Evolutionary conservation across 2,113 vertebrate species (phyloP), one percentile per base, ranked within the genome.

Genomic region (Osmerus eperlanus): DNA sequence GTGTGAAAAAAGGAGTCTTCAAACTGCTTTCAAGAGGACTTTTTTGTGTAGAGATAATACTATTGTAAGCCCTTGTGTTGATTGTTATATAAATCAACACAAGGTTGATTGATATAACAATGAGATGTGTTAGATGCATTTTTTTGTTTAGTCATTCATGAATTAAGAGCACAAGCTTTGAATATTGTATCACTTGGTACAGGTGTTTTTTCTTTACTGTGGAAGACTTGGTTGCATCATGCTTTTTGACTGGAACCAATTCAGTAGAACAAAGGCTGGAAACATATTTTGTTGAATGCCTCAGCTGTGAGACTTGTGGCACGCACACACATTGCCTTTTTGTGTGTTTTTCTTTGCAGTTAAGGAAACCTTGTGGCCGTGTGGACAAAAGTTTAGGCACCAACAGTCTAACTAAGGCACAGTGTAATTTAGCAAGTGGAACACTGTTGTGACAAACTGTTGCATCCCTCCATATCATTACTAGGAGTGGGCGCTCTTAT

Each of bases 21-120:
- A 77, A 78, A 77, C 52, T 55, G 25, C 63, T 71, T 65, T 36
- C 56, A 70, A 59, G 41, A 55, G 64, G 36, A 29, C 47, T 32
- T 41, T 56, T 36, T 36, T 55, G 36, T 63, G 41, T 52, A 28
- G 7, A 25, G 36, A 14, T 62, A 3, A 62, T 62, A 58, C 23
- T 23, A 13, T 63, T n/a, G 41, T 19, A 60, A 70, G 1, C 28
- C 13, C 28, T 23, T n/a, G 28, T 73, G 59, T 77, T 77, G 61
- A 53, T 59, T 60, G 55, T 60, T 69, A 55, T 36, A 53, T n/a
- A n/a, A n/a, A n/a, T n/a, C n/a, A n/a, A n/a, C n/a, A n/a, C n/a
- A n/a, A n/a, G n/a, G 59, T 77, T 77, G 61, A 53, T 59, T 60
- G 55, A 53, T 69, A 55, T 36, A 53, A n/a, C 53, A 4, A 12